Base-by-base conservation (phyloP, 2,797 vertebrate genomes). In the Octomys mimax region DNA sequence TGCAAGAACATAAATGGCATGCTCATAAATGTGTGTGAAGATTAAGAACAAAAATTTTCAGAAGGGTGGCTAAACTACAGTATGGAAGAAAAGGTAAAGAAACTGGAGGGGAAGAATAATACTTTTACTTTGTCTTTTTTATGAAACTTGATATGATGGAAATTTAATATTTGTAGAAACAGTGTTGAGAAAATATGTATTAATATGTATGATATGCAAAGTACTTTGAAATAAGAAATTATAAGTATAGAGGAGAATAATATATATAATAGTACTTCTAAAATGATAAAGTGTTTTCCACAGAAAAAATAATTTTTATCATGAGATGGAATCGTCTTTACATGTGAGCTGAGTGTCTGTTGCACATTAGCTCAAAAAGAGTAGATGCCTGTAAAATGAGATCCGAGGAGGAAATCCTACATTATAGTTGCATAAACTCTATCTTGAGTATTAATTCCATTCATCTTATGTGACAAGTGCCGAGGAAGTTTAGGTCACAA, bases 171-270 rank as follows among this genome's bases (percentile, higher is more conserved):
- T 96, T 96, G 39, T 93, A 87, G 92, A 95, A 96, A 73, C 22
- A 10, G 89, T 92, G 54, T 81, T 89, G 73, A 89, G 94, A 87
- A 93, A 94, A 85, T 26, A 61, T 80, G 64, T 91, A 90, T 96
- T 96, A 90, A 96, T 95, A 93, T 93, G 80, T 93, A 96, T 95
- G 79, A 93, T 89, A 84, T 68, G 75, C 78, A 96, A 97, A 97
- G 87, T 78, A 81, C 9, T 73, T 95, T 66, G 89, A 92, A 95
- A 70, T 84, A 84, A 96, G 54, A 93, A 95, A 87, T 88, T 82
- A 2, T 71, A 93, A 94, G 61, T 68, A 54, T 85, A 93, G 87
- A 79, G 42, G 83, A 95, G 28, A 95, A 95, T 68, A 94, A 93
- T 94, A 87, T 90, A 93, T 94, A 81, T 86, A 95, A 61, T 85